A percentile compares a stretch with the other conserved stretches of the same genome.
Evolutionary conservation across 2,113 vertebrate genomes (phyloP).

Genomic region (Canis aureus): DNA sequence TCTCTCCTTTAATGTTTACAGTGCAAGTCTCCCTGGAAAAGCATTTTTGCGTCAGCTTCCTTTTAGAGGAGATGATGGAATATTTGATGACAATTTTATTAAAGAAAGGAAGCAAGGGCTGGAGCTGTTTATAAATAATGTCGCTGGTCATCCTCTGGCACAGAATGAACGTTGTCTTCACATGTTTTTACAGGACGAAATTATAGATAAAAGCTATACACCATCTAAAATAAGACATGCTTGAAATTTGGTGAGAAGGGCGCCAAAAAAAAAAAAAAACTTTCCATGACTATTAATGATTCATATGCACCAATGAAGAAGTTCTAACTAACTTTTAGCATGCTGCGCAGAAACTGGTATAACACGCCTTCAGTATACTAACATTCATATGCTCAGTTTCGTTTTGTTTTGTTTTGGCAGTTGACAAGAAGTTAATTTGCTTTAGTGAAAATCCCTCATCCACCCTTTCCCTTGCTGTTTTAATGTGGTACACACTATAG

Average conservation of each 20-base stretch:
- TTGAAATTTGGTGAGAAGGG: conserved; percentile 87
- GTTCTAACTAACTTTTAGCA: conserved; percentile 88
- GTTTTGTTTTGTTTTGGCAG: conserved; percentile 85
- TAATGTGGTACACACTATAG: conserved; percentile 4
- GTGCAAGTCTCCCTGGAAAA: conserved; percentile 93
- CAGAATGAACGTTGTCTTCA: conserved; percentile 99
- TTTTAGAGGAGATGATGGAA: conserved; percentile 98
- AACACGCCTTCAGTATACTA: conserved; percentile 86
- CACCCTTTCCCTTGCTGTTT: conserved; percentile 74
- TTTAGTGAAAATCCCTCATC: conserved; percentile 84
- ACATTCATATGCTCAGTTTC: conserved; percentile 84
- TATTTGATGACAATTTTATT: conserved; percentile 98
- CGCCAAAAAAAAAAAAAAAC: neutral
- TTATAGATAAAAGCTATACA: conserved; percentile 98
- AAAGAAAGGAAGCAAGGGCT: conserved; percentile 97
- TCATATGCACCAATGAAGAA: conserved; percentile 86
- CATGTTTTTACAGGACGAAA: conserved; percentile 99
- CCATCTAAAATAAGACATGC: conserved; percentile 99
- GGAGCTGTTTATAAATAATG: conserved; percentile 99
- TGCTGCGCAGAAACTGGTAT: conserved; percentile 87
- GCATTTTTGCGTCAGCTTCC: conserved; percentile 97
- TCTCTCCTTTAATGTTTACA: no score
- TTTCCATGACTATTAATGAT: conserved; percentile 82
- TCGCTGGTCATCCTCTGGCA: conserved; percentile 98
- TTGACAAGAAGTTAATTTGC: conserved; percentile 86